phyloP scores from a whole-genome alignment of 2,888 invertebrate genomes.

The Eudemis profundana region DNA sequence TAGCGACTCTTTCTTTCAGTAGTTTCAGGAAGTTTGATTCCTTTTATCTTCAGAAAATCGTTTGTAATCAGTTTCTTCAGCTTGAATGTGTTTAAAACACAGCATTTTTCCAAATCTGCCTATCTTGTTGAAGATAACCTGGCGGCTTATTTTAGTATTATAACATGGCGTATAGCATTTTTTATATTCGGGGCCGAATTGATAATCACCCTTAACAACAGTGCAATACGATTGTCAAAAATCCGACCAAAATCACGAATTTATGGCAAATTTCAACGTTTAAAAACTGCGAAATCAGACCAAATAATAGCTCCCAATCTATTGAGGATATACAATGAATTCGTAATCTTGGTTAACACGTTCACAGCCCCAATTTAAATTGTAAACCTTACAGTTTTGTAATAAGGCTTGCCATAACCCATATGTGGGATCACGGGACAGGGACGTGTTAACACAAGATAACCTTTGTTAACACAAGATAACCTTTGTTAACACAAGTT shows the following conservation, averaged over 20 bases:
- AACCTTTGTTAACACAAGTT: no score
- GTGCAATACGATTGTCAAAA: not conserved
- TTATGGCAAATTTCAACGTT: not conserved
- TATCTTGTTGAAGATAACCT: slow-evolving; percentile 7
- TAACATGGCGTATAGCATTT: slow-evolving; percentile 13
- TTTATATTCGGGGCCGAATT: not conserved
- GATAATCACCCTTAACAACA: not conserved
- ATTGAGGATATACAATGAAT: no score
- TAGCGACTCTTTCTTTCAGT: no score
- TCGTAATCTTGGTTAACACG: no score
- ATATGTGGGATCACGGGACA: no score
- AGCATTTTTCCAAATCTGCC: not conserved
- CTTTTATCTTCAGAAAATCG: not conserved
- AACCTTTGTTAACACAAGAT: no score
- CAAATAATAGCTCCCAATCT: no score
- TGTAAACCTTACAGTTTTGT: no score
- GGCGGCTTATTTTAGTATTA: slow-evolving; percentile 7
- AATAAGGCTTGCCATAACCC: no score
- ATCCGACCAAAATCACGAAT: not conserved
- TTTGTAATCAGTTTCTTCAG: not conserved
- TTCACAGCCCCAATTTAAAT: no score
- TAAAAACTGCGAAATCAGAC: no score
- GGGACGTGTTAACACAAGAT: no score
- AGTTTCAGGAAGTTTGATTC: not conserved
- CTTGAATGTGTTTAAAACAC: slow-evolving; percentile 2